Evolutionary conservation across 92 coral and sea anemone species (phyloP), one percentile per base, ranked within the genome.

Genomic region (Hydrozoanthus gracilis): DNA sequence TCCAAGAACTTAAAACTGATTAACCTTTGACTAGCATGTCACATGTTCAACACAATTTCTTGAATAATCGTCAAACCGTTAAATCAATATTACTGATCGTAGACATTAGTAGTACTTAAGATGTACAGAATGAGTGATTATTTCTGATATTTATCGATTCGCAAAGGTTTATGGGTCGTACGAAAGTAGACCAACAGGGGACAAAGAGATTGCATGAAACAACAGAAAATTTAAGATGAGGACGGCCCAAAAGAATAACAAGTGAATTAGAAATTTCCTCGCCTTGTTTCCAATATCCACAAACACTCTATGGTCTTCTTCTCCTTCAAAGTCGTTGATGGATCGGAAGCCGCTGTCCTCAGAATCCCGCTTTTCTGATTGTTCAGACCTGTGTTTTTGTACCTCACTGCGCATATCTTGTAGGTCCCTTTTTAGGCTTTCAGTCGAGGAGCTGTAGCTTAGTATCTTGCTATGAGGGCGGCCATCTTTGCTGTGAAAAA

Each of bases 331-430:
- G 4, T 70, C 85, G 85, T 80, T 80, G 46, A 80, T 80, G 12
- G 85, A 80, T 4, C 85, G 72, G 72, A 80, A 80, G 13, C 85
- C 85, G 58, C 85, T 80, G 85, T 80, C 85, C 75, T 80, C 85
- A 1, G 85, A 80, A 45, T 80, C 75, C 27, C 85, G 58, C 17
- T 80, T 66, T 66, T 80, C 85, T 48, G 74, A 54, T 12, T 66
- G 44, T 50, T 64, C 75, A 14, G 49, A 18, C n/a, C 73, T 65
- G 9, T 80, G 73, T 65, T 54, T 80, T 17, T 66, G 73, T 46
- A 18, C 47, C 56, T 80, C 85, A 80, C 58, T 67, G 72, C 85
- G 72, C 60, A 67, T 80, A 74, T 80, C 74, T 4, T 48, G 69
- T 48, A 65, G 17, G 7, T 80, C 85, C 58, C 58, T 80, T 51